Base-by-base conservation (phyloP, 2,797 vertebrate genomes). In the Schizopygopsis malacanthus region DNA sequence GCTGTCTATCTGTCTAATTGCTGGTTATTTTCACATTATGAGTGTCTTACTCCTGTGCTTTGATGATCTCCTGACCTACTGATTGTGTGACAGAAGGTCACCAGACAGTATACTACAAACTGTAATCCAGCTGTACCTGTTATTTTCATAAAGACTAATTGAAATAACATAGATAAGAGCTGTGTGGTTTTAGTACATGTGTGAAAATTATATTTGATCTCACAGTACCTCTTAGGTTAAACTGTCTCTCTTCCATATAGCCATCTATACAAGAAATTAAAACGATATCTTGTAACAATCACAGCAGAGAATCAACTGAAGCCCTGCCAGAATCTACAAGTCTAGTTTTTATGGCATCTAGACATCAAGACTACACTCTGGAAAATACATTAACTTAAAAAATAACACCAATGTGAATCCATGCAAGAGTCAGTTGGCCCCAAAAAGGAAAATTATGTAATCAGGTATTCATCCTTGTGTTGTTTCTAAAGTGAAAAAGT, bases 111-210 rank as follows among this genome's bases (percentile, higher is more conserved):
- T n/a, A 77, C 22, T n/a, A 89, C 94, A 95, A 94, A 94, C 67
- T 37, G 67, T 7, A 10, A 15, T 88, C 87, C 90, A 91, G 85
- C 59, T 90, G 89, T 87, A 90, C 87, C 63, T 87, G 18, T 87
- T 92, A 72, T 85, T 88, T 88, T 89, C 47, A 88, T 86, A 87
- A 83, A 76, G 65, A 56, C 89, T 82, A 50, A 84, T 77, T 89
- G 87, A 63, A 94, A 94, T 90, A 92, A 93, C 85, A 93, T 85
- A 96, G 96, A 97, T 96, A 96, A 97, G 95, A 91, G 90, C 37
- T 91, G 93, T 94, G 94, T 93, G 93, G 95, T 96, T 96, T 94
- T 88, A 87, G 43, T 83, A 59, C n/a, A 41, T 71, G 37, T 33
- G 16, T 15, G 88, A 59, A 89, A 88, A 94, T 93, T 94, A 92